Evolutionary conservation across 2,888 invertebrate genomes (phyloP), one percentile per base, ranked within the genome.

Genomic region (Amiota minor): DNA sequence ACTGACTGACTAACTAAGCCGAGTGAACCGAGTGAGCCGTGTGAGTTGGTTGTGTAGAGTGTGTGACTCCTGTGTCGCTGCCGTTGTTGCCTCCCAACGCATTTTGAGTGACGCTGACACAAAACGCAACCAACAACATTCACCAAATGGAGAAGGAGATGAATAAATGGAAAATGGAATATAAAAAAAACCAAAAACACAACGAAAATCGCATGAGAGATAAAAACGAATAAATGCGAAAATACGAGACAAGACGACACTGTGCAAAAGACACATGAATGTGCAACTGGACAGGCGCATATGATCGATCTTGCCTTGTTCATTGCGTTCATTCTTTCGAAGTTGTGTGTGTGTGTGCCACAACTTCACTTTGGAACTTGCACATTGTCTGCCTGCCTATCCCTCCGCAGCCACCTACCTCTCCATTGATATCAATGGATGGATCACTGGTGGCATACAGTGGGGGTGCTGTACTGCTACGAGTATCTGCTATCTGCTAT

Each of bases 261-360:
- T 85, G 18, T 59, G 18, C 35, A 35, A 35, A 10, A 59, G 87
- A 84, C 85, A 82, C 85, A 83, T 86, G 81, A 83, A 85, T 88
- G 84, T 80, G 79, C 86, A 78, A 78, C 82, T 82, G 84, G 87
- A 88, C 87, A 86, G 79, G 79, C 86, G 85, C 83, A 84, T 78
- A 85, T 82, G 88, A 88, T 87, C 83, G 85, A 87, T 87, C 80
- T 78, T 73, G 77, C 59, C 50, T 67, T 46, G 35, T 50, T 53
- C 72, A 64, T 50, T 46, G 16, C 67, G 64, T 74, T 68, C 72
- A 23, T 75, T 74, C 47, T 70, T 12, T 35, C 20, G 1, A 45
- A 14, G n/a, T 14, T 62, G 62, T 45, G 18, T 61, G 61, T 1
- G 23, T 20, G 12, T 18, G 35, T 9, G 35, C 11, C 12, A 45